Percentiles rank a stretch among this genome's conserved stretches.
Conservation (phyloP, 2,113 vertebrate genomes). For the Notechis scutatus region DNA sequence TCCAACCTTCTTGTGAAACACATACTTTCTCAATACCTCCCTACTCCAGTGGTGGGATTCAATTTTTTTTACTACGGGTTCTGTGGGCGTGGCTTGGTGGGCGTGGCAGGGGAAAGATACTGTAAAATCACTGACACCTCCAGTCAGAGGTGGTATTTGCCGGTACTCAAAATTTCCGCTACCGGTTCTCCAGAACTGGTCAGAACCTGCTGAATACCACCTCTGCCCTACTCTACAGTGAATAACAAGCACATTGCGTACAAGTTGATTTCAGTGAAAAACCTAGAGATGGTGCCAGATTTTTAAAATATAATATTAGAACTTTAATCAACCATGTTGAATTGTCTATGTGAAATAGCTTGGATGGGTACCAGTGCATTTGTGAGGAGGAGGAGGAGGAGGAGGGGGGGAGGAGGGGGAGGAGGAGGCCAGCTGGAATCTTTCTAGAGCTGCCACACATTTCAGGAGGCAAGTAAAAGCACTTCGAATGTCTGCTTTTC, state of each 20-base stretch:
- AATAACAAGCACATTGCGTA: not conserved
- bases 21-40: not conserved
- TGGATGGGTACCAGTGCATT: not conserved
- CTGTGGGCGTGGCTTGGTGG: too few species aligned
- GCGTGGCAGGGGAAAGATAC: too few species aligned
- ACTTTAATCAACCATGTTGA: not conserved
- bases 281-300: not conserved
- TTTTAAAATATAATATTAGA: not conserved
- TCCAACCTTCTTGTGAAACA: not conserved
- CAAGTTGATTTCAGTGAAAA: not conserved
- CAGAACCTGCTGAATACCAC: too few species aligned
- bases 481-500: not conserved
- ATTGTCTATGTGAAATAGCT: not conserved
- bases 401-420: not conserved
- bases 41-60: not conserved
- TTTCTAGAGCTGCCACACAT: not conserved
- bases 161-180: too few species aligned
- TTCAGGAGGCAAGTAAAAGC: not conserved
- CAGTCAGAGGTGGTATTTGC: too few species aligned
- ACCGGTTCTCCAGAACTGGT: too few species aligned
- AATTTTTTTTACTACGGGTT: too few species aligned
- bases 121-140: too few species aligned
- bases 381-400: too few species aligned
- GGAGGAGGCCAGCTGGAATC: not conserved
- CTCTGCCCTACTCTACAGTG: not conserved